Evolutionary conservation across 2,113 vertebrate genomes (phyloP).

Genomic region (Epinephelus lanceolatus): DNA sequence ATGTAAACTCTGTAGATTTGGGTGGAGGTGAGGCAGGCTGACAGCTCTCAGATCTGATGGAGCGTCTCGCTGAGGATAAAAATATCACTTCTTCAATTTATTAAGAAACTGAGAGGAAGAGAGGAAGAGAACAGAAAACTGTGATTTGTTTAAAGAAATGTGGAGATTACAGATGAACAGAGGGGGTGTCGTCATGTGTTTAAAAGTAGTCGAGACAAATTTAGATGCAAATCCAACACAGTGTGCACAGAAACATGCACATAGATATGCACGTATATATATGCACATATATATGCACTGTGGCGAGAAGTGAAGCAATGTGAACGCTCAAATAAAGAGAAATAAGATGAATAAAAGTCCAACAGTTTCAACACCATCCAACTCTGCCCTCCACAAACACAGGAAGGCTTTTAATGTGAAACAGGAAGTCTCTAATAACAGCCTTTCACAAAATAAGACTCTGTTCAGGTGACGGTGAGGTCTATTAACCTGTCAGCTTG

Average conservation of each 20-base stretch:
- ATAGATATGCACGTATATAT: constrained; percentile 17
- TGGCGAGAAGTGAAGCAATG: background rate
- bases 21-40: constrained; percentile 39
- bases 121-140: background rate
- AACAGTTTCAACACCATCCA: background rate
- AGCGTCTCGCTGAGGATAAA: constrained; percentile 35
- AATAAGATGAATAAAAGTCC: constrained; percentile 11
- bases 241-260: constrained; percentile 35
- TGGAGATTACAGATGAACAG: constrained; percentile 15
- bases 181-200: constrained; percentile 16
- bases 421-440: constrained; percentile 2
- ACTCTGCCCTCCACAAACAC: background rate
- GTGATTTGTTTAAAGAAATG: background rate
- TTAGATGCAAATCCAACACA: constrained; percentile 32
- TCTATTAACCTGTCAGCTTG: no score
- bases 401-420: constrained; percentile 5
- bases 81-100: constrained; percentile 54
- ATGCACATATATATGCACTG: background rate
- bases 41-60: constrained; percentile 52
- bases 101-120: constrained; percentile 4
- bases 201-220: constrained; percentile 16
- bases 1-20: constrained; percentile 3
- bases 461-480: no score
- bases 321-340: background rate
- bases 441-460: no score